Evolutionary conservation across 2,888 invertebrate genomes (phyloP), one percentile per base, ranked within the genome.

Genomic region (Lithophane ornitopus): DNA sequence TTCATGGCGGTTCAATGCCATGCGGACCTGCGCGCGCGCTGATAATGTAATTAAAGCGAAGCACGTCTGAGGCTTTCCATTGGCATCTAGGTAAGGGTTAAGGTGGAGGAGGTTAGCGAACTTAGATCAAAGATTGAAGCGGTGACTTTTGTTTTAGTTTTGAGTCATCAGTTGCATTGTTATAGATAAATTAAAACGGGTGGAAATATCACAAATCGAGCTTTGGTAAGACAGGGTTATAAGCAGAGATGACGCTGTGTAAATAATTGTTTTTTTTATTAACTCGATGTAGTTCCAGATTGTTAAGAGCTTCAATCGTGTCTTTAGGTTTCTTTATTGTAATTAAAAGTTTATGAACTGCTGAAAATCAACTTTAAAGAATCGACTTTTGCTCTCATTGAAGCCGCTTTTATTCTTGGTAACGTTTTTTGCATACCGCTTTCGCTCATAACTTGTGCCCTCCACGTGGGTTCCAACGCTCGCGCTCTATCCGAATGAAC

Each of bases 31-130:
- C 69, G 81, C 70, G 80, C 79, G 75, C 83, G 85, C 79, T 74
- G 85, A 78, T 88, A 84, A 86, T 82, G 80, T 76, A 68, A 89
- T 91, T 90, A 90, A 93, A 81, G 77, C 92, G 59, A 58, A 74
- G 79, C 93, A 92, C 92, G 93, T 91, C 85, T 88, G 84, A 84
- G 87, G 88, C 91, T 91, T 92, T 92, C 89, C 89, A 90, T 79
- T 75, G 66, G 58, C 22, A 49, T 49, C 49, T 56, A 65, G n/a
- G 62, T 61, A 61, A 76, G 87, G 78, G 59, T 74, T 85, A 76
- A 81, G 80, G 80, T 81, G 76, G 70, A 49, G 78, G 89, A 89
- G 77, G 68, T 70, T 76, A 75, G 80, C 74, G 84, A 85, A 82
- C 78, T 78, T 68, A 6, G 22, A 74, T 75, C 6, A n/a, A 28